Conservation (phyloP, 2,888 invertebrate species). For the Scaptomyza tumidula region DNA sequence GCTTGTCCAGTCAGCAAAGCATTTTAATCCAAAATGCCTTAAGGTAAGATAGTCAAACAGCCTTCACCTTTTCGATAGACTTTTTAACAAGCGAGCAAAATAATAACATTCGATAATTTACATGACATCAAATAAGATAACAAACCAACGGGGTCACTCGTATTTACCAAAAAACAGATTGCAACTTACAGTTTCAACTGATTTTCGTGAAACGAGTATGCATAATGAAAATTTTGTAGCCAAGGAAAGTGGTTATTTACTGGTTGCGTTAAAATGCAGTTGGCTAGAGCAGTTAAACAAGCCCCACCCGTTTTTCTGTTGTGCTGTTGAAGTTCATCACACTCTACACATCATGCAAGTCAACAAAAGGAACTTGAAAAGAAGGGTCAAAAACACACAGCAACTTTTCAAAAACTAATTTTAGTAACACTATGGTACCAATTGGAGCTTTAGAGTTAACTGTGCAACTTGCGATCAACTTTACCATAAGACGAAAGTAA, state of each 20-base stretch:
- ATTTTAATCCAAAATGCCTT: constrained; percentile 24
- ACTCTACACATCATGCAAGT: constrained; percentile 13
- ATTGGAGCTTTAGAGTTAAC: too few species aligned
- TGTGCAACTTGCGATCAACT: too few species aligned
- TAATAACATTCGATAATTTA: constrained; percentile 42
- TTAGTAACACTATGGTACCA: too few species aligned
- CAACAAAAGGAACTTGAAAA: constrained; percentile 10
- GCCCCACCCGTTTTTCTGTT: constrained; percentile 32
- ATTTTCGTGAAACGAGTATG: constrained; percentile 12
- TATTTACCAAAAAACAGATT: constrained; percentile 15
- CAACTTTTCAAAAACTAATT: too few species aligned
- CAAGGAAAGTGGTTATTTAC: constrained; percentile 37
- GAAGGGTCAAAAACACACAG: not conserved
- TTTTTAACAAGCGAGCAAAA: constrained; percentile 33
- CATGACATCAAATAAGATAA: constrained; percentile 44
- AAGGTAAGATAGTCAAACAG: constrained; percentile 25
- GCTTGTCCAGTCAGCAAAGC: constrained; percentile 1
- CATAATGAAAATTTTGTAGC: constrained; percentile 9
- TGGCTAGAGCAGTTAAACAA: constrained; percentile 15
- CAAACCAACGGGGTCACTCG: constrained; percentile 42
- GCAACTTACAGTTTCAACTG: constrained; percentile 1
- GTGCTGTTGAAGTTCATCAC: constrained; percentile 69
- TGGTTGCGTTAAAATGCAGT: constrained; percentile 12
- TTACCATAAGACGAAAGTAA: too few species aligned
- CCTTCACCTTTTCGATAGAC: constrained; percentile 57